Evolutionary conservation across 2,113 vertebrate genomes (phyloP), one percentile per base, ranked within the genome.

Genomic region (Chunga burmeisteri): DNA sequence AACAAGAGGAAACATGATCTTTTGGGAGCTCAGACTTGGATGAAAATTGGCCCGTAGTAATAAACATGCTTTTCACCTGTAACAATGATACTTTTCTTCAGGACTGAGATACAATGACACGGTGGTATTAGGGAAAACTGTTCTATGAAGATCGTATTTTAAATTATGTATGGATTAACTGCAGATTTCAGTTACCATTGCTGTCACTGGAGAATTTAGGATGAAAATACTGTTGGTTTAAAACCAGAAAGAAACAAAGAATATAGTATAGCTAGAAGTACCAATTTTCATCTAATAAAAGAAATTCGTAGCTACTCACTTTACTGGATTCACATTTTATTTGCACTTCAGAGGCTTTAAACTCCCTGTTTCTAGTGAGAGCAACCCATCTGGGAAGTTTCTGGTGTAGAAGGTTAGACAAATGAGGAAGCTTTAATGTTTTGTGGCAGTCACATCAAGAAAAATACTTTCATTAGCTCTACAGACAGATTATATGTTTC

Each of bases 301-400:
- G 27, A 77, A 83, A 81, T 49, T 2, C 32, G 56, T 74, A 81
- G 21, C 34, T 75, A 61, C 52, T 72, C 10, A 23, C 25, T 88
- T 93, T 49, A 73, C 36, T 68, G 30, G 53, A 66, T 93, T 86
- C 49, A 32, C 22, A 62, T 95, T 95, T 95, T 80, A 88, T 77
- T 96, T 90, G 32, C 44, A 87, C 22, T 95, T 93, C 44, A 91
- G 84, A 85, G 25, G 19, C 40, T 82, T 88, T 92, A 86, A 94
- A 49, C 11, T 81, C 65, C 16, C 30, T 42, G 16, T 71, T 80
- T 86, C 62, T 80, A 47, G n/a, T 38, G 50, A 46, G 23, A 83
- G 18, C 16, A 93, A 32, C 7, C n/a, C 38, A 89, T 86, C 40
- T 94, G 61, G 36, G 70, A 89, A 81, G 18, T 2, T 27, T 81